Conservation (phyloP, 1,140 invertebrate species). For the Dermatophagoides farinae region DNA sequence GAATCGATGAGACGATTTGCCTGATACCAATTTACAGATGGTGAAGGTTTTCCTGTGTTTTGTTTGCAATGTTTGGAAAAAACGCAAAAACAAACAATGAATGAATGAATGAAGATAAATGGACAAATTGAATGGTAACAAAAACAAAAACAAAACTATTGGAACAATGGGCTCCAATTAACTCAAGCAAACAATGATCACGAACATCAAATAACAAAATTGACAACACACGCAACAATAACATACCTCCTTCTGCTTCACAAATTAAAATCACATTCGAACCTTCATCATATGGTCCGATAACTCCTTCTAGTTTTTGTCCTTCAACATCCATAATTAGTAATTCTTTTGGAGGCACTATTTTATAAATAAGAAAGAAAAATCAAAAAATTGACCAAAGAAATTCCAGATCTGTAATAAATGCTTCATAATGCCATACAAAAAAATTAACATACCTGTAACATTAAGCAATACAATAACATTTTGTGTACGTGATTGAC, state of each 20-base stretch:
- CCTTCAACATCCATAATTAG: slow-evolving; percentile 59
- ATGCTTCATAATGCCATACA: too few species aligned
- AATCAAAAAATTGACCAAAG: not conserved
- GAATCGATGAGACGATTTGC: slow-evolving; percentile 20
- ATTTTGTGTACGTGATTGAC: slow-evolving; percentile 51
- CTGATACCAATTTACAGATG: slow-evolving; percentile 22
- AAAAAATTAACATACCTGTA: slow-evolving; percentile 14
- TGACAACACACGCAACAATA: too few species aligned
- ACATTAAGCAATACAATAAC: slow-evolving; percentile 18
- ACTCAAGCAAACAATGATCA: not conserved
- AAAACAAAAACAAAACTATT: not conserved
- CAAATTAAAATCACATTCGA: slow-evolving; percentile 56
- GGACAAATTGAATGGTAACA: not conserved
- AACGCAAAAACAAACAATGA: too few species aligned
- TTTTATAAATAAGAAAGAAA: slow-evolving; percentile 14
- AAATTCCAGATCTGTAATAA: not conserved
- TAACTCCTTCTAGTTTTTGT: slow-evolving; percentile 48
- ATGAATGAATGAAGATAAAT: too few species aligned
- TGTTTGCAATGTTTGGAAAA: not conserved
- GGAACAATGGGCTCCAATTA: not conserved
- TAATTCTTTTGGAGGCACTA: slow-evolving; percentile 60
- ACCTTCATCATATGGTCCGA: slow-evolving; percentile 66
- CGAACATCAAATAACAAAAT: not conserved
- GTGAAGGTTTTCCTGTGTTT: slow-evolving; percentile 20
- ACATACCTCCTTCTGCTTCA: slow-evolving; percentile 65